Conservation (phyloP, 2,797 vertebrate species). For the Lutjanus argentimaculatus region DNA sequence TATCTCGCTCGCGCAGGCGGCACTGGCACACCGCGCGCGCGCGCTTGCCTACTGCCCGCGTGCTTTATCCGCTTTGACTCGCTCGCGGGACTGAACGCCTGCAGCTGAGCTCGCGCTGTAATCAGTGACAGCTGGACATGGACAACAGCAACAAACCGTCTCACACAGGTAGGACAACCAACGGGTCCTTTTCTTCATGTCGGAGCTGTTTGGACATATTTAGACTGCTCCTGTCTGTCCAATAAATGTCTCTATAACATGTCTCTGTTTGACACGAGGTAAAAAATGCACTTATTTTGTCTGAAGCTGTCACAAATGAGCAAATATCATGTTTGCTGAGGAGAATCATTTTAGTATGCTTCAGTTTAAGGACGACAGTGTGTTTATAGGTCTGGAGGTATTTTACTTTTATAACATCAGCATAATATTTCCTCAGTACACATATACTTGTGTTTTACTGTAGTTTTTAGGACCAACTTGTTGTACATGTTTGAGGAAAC, state of each 20-base stretch:
- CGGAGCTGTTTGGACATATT: not conserved
- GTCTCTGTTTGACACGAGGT: not conserved
- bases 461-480: not conserved
- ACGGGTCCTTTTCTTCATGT: not conserved
- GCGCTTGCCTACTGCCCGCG: constrained; percentile 29
- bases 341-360: not conserved
- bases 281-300: constrained; percentile 2
- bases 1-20: constrained; percentile 61
- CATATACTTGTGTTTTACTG: not conserved
- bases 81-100: constrained; percentile 65
- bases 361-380: not conserved
- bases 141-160: constrained; percentile 56
- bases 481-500: not conserved
- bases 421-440: not conserved
- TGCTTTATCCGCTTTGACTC: constrained; percentile 56
- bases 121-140: constrained; percentile 73
- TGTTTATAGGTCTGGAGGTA: not conserved
- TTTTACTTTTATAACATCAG: constrained; percentile 16
- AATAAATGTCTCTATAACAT: constrained; percentile 6
- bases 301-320: not conserved
- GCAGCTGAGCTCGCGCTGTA: constrained; percentile 69
- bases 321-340: not conserved
- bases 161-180: constrained; percentile 62
- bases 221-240: not conserved
- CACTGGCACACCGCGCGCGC: constrained; percentile 59